Conservation (phyloP, 2,888 invertebrate genomes). For the Diplazon laetatorius region DNA sequence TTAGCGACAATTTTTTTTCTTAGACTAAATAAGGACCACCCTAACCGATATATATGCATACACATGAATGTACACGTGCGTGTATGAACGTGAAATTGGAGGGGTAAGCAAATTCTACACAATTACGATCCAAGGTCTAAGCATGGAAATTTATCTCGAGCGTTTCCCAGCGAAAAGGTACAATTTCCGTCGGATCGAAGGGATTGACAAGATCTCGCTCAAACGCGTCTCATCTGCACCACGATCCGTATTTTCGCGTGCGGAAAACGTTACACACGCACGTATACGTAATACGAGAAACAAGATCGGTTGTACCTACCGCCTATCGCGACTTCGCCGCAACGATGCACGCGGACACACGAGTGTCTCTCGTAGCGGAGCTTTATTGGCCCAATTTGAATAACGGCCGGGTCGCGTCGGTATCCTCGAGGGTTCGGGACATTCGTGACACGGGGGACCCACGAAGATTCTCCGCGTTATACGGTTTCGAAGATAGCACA, state of each 20-base stretch:
- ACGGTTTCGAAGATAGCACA: conserved; percentile 43
- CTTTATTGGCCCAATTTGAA: conserved; percentile 81
- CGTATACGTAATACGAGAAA: neutral
- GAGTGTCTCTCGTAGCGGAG: conserved; percentile 61
- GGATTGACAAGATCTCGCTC: conserved; percentile 29
- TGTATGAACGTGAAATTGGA: neutral
- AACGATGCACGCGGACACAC: too few relatives aligned
- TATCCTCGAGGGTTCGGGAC: neutral
- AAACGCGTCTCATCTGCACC: too few relatives aligned
- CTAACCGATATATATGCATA: neutral
- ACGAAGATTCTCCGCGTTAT: conserved; percentile 6
- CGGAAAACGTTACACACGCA: too few relatives aligned
- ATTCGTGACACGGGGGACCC: neutral
- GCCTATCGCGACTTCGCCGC: neutral
- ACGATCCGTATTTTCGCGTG: too few relatives aligned
- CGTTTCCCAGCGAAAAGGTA: conserved; percentile 19
- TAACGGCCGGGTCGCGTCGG: conserved; percentile 71
- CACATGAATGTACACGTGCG: neutral
- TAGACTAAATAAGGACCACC: too few relatives aligned
- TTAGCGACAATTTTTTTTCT: too few relatives aligned
- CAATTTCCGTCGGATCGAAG: conserved; percentile 37
- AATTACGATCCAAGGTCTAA: conserved; percentile 34
- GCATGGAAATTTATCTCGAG: conserved; percentile 22
- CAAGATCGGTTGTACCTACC: conserved; percentile 13
- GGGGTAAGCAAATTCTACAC: conserved; percentile 45